Base-by-base conservation (phyloP, 2,113 vertebrate species). In the Scatophagus argus region DNA sequence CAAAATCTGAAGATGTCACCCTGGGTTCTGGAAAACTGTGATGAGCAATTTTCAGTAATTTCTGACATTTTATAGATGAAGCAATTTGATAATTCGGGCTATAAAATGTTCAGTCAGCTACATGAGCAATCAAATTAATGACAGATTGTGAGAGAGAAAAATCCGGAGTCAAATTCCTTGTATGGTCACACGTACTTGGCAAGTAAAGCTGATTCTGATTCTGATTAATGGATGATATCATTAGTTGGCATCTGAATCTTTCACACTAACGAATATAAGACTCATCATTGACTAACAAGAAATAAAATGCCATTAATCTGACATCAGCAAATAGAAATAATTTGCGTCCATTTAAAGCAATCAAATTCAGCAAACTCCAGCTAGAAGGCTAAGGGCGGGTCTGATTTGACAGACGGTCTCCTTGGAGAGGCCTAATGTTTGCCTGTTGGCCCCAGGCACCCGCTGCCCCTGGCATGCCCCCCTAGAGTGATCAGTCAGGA, bases 401-500 rank as follows among this genome's bases (percentile, higher is more conserved):
- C 25, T 66, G 31, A 51, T 78, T 52, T 85, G 64, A 86, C 25
- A 44, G 82, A 82, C 75, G 49, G 83, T 63, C 56, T 72, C 47
- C 62, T 81, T 63, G 31, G 43, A 84, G 68, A 79, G 81, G 72
- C 60, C 81, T 63, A 79, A 79, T 72, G 56, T 86, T 85, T 83
- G 71, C 54, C 73, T 77, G 4, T 43, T 67, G 74, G 77, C 79
- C 73, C 66, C 69, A 72, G 65, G 71, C 77, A 77, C 75, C 73
- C 36, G 71, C 75, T 85, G 65, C 61, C 51, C 78, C 66, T 83
- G 79, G 88, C 80, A 83, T 86, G 77, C 34, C 77, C 71, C 88
- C 75, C 82, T 43, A 79, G 44, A 88, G 79, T 77, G 84, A 91
- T 89, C 76, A 80, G 61, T 86, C 84, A 77, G 52, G 64, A 90